These are phyloP conservation scores for Uria aalge DNA, from an alignment of 2,113 vertebrate genomes.

Conservation along the genomic window DNA sequence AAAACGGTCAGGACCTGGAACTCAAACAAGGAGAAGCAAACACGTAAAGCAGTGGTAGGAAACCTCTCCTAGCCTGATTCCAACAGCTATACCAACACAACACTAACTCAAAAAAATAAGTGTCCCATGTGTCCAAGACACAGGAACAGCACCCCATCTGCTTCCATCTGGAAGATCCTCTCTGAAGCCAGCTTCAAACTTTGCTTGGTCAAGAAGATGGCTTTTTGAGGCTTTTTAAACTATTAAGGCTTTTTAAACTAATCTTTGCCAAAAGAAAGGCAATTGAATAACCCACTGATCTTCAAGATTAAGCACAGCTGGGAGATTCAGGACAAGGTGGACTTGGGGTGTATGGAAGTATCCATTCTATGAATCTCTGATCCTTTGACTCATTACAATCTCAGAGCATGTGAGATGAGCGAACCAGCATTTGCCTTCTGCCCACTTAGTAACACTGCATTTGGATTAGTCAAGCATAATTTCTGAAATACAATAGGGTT, in stretches of 20 bases:
- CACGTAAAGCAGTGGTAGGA: not conserved
- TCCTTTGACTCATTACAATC: not conserved
- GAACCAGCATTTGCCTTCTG: not conserved
- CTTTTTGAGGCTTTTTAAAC: not conserved
- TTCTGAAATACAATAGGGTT: not conserved
- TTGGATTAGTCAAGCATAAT: not conserved
- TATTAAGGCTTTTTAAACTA: not conserved
- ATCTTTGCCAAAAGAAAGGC: not conserved
- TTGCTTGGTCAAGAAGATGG: not conserved
- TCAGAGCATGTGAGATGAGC: not conserved
- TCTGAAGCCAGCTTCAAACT: not conserved
- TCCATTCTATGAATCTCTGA: too few relatives aligned
- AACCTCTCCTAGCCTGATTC: not conserved
- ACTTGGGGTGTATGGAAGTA: not conserved
- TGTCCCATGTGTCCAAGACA: not conserved
- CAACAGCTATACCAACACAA: not conserved
- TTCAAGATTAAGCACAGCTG: not conserved
- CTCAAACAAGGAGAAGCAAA: not conserved
- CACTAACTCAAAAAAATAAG: not conserved
- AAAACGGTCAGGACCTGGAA: not conserved
- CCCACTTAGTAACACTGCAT: not conserved
- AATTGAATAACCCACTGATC: not conserved
- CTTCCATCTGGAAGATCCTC: not conserved
- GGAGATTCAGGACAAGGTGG: rapidly evolving
- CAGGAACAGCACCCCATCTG: not conserved